A percentile compares a stretch with the other conserved stretches of the same genome.
phyloP scores from a whole-genome alignment of 2,888 invertebrate genomes.

The Diarsia mendica region DNA sequence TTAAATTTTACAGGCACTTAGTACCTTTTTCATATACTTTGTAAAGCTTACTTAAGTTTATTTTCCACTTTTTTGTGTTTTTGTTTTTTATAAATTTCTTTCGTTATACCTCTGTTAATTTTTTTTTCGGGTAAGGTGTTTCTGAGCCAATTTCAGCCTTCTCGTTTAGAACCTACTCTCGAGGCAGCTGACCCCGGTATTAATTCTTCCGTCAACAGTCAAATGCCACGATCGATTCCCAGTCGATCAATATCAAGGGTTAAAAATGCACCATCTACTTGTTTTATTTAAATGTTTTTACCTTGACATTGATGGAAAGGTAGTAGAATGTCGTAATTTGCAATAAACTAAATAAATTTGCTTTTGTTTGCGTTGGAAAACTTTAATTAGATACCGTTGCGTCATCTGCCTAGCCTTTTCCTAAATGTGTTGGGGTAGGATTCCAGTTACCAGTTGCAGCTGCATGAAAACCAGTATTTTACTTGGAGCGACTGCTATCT shows the following conservation, averaged over 20 bases:
- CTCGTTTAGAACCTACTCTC: neutral
- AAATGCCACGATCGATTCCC: conserved; percentile 7
- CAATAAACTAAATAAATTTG: neutral
- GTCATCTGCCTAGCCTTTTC: too few species aligned
- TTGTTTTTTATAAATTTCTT: too few species aligned
- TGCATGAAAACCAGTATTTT: too few species aligned
- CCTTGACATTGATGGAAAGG: conserved; percentile 31
- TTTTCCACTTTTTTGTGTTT: neutral
- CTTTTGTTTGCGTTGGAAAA: conserved; percentile 1
- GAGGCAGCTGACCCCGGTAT: neutral
- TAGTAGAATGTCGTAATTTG: neutral
- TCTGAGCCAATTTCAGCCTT: neutral
- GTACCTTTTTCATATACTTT: too few species aligned
- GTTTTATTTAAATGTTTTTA: conserved; percentile 6
- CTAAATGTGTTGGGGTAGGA: too few species aligned
- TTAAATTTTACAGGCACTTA: too few species aligned
- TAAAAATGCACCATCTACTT: conserved; percentile 11
- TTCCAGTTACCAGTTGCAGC: too few species aligned
- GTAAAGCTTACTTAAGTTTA: too few species aligned
- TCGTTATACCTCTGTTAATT: too few species aligned
- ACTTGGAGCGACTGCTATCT: too few species aligned
- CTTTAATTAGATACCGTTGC: neutral
- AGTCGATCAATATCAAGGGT: conserved; percentile 17
- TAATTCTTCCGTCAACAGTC: neutral
- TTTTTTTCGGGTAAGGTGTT: neutral